Evolutionary conservation across 1,140 invertebrate species (phyloP), one percentile per base, ranked within the genome.

Genomic region (Brachionus paranguensis): DNA sequence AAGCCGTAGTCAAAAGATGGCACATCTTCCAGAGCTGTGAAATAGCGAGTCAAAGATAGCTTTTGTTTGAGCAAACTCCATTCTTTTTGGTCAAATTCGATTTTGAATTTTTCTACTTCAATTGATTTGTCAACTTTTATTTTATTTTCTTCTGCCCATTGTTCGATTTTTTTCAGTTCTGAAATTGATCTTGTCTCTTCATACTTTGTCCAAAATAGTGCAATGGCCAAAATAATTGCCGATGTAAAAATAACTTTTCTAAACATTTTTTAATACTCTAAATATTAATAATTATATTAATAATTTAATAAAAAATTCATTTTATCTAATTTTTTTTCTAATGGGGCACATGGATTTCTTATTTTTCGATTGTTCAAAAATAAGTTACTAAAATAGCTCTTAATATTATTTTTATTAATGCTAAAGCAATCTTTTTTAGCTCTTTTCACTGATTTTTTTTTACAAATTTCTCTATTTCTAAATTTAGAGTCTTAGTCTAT

Each of bases 1-100:
- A 85, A 84, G 3, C 85, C 85, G 27, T 64, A 79, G 27, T 64
- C 76, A 55, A 20, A 53, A 6, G 17, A n/a, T n/a, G 47, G 47
- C 20, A 55, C 76, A 11, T 79, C 33, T 79, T 50, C n/a, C 37
- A 79, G 37, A 14, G 45, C 14, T 37, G 14, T 37, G 20, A 79
- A 53, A 79, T 81, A 81, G 10, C 53, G 17, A 27, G 53, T 81
- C 20, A 81, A 10, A n/a, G 17, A 84, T 5, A 81, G 37, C 37
- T 68, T 60, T 60, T 60, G 33, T 45, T 81, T 81, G 1, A 81
- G 20, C 14, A 45, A 60, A 68, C 37, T 27, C 78, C 78, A 81
- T 81, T 81, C 78, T 81, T 60, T 41, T 64, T 81, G 33, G n/a
- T 81, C 78, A 37, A 29, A 81, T 10, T 64, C 24, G 6, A 81